Evolutionary conservation across 2,888 invertebrate genomes (phyloP).

Genomic region (Athalia circularis): DNA sequence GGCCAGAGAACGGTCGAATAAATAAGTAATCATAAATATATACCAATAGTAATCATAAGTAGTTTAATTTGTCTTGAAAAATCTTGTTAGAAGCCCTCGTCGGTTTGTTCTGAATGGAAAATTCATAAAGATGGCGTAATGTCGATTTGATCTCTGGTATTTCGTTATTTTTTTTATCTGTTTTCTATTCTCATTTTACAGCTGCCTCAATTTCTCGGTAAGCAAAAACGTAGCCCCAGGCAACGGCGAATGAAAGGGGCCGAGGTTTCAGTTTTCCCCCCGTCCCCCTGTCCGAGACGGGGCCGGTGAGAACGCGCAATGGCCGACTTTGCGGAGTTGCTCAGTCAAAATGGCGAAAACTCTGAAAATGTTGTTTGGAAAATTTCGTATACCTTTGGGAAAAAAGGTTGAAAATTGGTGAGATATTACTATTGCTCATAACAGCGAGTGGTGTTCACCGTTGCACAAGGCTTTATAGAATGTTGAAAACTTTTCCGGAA

Average conservation of each 20-base stretch:
- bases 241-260: slow-evolving; percentile 28
- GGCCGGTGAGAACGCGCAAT: slow-evolving; percentile 58
- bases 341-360: slow-evolving; percentile 71
- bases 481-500: neutral
- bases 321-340: slow-evolving; percentile 69
- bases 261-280: slow-evolving; percentile 36
- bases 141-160: too few species aligned
- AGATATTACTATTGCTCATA: neutral
- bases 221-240: slow-evolving; percentile 27
- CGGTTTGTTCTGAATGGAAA: too few species aligned
- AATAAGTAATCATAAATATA: too few species aligned
- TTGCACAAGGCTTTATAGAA: neutral
- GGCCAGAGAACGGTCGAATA: too few species aligned
- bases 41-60: too few species aligned
- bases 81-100: too few species aligned
- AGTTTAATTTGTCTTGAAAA: too few species aligned
- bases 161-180: too few species aligned
- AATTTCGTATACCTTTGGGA: neutral
- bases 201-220: neutral
- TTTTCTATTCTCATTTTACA: too few species aligned
- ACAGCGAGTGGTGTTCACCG: neutral
- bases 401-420: too few species aligned
- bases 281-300: neutral
- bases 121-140: too few species aligned
- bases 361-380: slow-evolving; percentile 53